Evolutionary conservation across 2,888 invertebrate genomes (phyloP), one percentile per base, ranked within the genome.

Genomic region (Lagria hirta): DNA sequence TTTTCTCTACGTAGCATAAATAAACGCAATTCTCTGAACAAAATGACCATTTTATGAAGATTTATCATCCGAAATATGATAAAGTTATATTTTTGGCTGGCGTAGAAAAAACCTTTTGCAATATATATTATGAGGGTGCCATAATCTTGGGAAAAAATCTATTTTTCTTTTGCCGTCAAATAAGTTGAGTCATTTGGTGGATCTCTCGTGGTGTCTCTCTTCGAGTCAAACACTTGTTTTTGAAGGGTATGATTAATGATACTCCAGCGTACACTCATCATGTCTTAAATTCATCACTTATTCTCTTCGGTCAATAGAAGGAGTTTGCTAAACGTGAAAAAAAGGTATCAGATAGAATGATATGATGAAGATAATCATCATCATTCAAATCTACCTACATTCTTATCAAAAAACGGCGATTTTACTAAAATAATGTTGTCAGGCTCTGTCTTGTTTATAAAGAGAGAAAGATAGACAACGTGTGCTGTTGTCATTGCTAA

Each of bases 171-270:
- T 27, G 38, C 43, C 48, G 55, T 52, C 54, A 56, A 48, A 54
- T 51, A 56, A 58, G 53, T 58, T 57, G 51, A 55, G 56, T 55
- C 56, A 49, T 55, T 57, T 58, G 52, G 54, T 38, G 45, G 52
- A 53, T 53, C 53, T 55, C 48, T 54, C 37, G 52, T 45, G 54
- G 57, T 57, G 57, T 58, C 59, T 55, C 48, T 34, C 44, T 40
- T 47, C 24, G 51, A 55, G 54, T 57, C 57, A 55, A 57, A 60
- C 58, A 58, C 58, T 60, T 60, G 60, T 58, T 60, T 58, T 53
- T 58, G 60, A 60, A 54, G 49, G 53, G 42, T 26, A 37, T 58
- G 58, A 60, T 60, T 58, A 58, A 60, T 60, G 58, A 45, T 47
- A 32, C 33, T 41, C 35, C 20, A 28, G 52, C 48, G 46, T 42